Evolutionary conservation across 2,888 invertebrate genomes (phyloP).

Genomic region (Periphyllus acericola): DNA sequence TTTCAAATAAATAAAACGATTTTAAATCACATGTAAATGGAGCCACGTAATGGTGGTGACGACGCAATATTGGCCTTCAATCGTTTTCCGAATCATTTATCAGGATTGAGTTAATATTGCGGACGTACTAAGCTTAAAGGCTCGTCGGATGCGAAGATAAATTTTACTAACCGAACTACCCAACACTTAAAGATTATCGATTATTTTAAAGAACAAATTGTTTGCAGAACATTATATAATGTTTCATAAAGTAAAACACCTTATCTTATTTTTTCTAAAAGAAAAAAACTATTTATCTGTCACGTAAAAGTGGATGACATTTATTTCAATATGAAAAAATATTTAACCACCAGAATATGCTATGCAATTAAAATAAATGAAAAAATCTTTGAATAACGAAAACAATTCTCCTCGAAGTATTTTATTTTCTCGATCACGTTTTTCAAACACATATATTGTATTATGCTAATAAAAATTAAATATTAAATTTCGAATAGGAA

Average conservation of each 20-base stretch:
- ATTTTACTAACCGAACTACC: neutral
- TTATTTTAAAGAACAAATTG: constrained; percentile 3
- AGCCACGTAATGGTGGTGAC: neutral
- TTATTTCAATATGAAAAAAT: neutral
- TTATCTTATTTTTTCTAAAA: neutral
- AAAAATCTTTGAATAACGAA: neutral
- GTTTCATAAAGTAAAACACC: neutral
- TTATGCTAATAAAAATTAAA: neutral
- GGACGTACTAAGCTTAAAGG: constrained; percentile 14
- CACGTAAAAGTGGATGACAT: neutral
- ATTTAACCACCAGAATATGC: neutral
- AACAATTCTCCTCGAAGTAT: neutral
- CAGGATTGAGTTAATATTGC: constrained; percentile 18
- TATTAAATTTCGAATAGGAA: neutral
- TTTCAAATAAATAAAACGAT: neutral
- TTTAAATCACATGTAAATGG: neutral
- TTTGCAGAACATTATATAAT: neutral
- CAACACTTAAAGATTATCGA: neutral
- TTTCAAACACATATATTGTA: neutral
- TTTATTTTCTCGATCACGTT: neutral
- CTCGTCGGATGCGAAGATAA: constrained; percentile 14
- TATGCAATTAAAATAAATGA: neutral
- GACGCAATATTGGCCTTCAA: neutral
- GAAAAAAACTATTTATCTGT: neutral
- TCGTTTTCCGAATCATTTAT: constrained; percentile 28